These are phyloP conservation scores for Raphicerus campestris DNA, from an alignment of 2,113 vertebrate species.

Conservation along the genomic window DNA sequence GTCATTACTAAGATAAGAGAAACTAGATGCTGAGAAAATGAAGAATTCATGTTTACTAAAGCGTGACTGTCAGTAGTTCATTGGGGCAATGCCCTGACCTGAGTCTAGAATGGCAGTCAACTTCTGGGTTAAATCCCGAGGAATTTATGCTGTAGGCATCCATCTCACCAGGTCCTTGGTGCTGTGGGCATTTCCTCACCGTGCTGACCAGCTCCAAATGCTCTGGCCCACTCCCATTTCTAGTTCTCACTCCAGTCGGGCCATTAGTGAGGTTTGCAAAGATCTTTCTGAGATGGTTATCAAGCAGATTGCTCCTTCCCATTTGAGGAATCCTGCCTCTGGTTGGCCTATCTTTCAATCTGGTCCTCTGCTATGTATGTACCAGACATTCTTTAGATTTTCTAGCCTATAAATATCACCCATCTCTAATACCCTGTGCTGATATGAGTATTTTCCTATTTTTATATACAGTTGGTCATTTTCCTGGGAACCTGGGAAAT, in stretches of 20 bases:
- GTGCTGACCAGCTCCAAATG: background rate
- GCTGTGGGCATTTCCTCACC: accelerated
- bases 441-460: background rate
- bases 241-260: background rate
- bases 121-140: background rate
- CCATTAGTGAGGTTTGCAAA: background rate
- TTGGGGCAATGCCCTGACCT: accelerated
- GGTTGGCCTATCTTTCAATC: background rate
- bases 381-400: background rate
- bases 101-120: background rate
- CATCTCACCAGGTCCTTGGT: background rate
- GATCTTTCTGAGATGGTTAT: background rate
- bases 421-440: background rate
- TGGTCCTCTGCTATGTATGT: too few relatives aligned
- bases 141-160: accelerated
- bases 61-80: too few relatives aligned
- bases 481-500: background rate
- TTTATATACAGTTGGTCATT: background rate
- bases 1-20: background rate
- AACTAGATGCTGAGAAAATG: background rate
- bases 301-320: background rate
- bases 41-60: background rate
- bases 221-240: background rate
- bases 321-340: background rate
- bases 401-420: too few relatives aligned